phyloP scores from a whole-genome alignment of 2,113 vertebrate species.

The Otolemur garnettii region DNA sequence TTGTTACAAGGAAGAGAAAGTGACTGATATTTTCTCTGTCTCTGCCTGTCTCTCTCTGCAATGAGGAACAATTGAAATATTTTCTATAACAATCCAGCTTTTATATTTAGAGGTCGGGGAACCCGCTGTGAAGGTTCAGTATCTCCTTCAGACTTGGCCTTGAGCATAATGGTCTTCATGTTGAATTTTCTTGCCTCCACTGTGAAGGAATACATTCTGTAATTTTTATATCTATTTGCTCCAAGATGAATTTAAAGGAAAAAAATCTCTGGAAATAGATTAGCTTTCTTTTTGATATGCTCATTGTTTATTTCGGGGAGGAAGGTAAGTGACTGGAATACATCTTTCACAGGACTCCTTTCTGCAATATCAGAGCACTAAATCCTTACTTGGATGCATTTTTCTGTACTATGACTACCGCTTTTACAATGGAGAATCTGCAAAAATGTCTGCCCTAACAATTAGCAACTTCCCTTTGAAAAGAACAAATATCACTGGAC shows the following conservation, averaged over 20 bases:
- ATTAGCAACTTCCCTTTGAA: constrained; percentile 29
- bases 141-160: constrained; percentile 64
- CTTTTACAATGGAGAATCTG: constrained; percentile 32
- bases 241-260: constrained; percentile 37
- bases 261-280: constrained; percentile 29
- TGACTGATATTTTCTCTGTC: neutral
- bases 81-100: constrained; percentile 40
- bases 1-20: neutral
- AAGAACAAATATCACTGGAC: neutral
- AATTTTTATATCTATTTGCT: constrained; percentile 52
- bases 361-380: constrained; percentile 3
- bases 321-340: constrained; percentile 59
- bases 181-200: constrained; percentile 60
- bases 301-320: constrained; percentile 66
- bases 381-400: constrained; percentile 14
- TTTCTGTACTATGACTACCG: constrained; percentile 43
- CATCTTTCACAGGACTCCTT: constrained; percentile 44
- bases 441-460: constrained; percentile 18
- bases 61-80: constrained; percentile 41
- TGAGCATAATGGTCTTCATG: constrained; percentile 59
- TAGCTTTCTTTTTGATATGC: constrained; percentile 54
- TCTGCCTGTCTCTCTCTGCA: neutral
- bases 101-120: constrained; percentile 62
- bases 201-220: constrained; percentile 47
- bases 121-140: constrained; percentile 21